Evolutionary conservation across 1,140 invertebrate species (phyloP), one percentile per base, ranked within the genome.

Genomic region (Archegozetes longisetosus): DNA sequence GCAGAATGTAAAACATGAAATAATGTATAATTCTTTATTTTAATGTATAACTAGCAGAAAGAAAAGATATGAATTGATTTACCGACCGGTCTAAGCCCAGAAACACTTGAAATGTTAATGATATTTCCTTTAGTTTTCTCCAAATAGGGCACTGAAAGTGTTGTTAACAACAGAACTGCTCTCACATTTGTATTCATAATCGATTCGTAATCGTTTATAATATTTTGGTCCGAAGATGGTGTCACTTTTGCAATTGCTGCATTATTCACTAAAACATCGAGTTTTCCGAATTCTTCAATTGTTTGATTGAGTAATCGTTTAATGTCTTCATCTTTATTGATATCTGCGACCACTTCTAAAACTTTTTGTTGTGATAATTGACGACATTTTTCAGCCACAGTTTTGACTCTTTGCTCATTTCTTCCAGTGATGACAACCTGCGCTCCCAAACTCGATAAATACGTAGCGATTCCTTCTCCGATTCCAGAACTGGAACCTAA

Each of bases 101-200:
- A 82, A 0, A 92, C 83, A 70, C 88, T 92, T 2, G 88, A 92
- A 0, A 93, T 82, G 70, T 93, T 93, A 0, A 95, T 85, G 65
- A 91, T 83, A 64, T 81, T 84, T 24, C 88, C 88, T 71, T 87
- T 85, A 0, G 81, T 80, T 70, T 83, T 78, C 2, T 88, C 73
- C 13, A 95, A 72, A 71, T 91, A 78, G 1, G 89, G 88, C 0
- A 85, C 81, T 27, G 84, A 84, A 52, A 91, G 67, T 78, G 83
- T 83, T 0, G 85, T 89, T 60, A 93, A 25, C 22, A 27, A 22
- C 17, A 63, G 9, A 1, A 62, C 46, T 27, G 47, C 14, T 22
- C 52, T 20, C n/a, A 63, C 14, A 51, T 63, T 62, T 20, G 20
- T 32, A 17, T 9, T 2, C 12, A 62, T 53, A 12, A 49, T 62